These are phyloP conservation scores for Engraulis encrasicolus DNA, from an alignment of 2,113 vertebrate genomes.

Conservation along the genomic window DNA sequence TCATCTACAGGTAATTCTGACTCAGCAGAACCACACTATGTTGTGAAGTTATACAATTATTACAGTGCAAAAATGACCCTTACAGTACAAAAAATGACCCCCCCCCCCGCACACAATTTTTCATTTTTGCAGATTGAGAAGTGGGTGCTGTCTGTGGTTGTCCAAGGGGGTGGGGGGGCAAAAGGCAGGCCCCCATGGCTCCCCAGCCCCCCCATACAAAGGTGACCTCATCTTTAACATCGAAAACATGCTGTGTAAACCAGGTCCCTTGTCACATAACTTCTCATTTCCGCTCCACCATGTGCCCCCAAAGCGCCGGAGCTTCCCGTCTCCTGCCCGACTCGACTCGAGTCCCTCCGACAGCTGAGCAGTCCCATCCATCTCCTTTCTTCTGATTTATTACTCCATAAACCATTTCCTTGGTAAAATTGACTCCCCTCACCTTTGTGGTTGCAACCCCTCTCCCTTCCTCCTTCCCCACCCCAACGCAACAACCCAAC, in stretches of 20 bases:
- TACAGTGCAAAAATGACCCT: not conserved
- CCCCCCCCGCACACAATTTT: not conserved
- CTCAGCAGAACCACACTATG: no score
- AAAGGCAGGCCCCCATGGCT: not conserved
- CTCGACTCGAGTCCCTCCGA: no score
- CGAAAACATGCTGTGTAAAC: slow-evolving; percentile 15
- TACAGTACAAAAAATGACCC: not conserved
- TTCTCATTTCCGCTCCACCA: slow-evolving; percentile 43
- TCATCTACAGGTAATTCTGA: not conserved
- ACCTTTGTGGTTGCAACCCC: slow-evolving; percentile 32
- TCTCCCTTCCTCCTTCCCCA: no score
- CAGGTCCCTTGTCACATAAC: slow-evolving; percentile 31
- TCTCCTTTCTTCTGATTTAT: slow-evolving; percentile 52
- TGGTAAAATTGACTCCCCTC: slow-evolving; percentile 53
- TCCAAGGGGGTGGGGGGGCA: not conserved
- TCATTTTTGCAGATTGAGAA: not conserved
- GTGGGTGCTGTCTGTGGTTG: not conserved
- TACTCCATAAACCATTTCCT: slow-evolving; percentile 59
- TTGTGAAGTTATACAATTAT: not conserved
- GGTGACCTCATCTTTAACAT: slow-evolving; percentile 11
- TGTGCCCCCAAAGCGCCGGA: slow-evolving; percentile 43
- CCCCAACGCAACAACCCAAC: no score
- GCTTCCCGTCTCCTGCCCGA: slow-evolving; percentile 40
- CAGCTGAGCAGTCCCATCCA: slow-evolving; percentile 35
- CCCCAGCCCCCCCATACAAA: not conserved